Evolutionary conservation across 2,888 invertebrate species (phyloP), one percentile per base, ranked within the genome.

Genomic region (Hypselothyrea guttata): DNA sequence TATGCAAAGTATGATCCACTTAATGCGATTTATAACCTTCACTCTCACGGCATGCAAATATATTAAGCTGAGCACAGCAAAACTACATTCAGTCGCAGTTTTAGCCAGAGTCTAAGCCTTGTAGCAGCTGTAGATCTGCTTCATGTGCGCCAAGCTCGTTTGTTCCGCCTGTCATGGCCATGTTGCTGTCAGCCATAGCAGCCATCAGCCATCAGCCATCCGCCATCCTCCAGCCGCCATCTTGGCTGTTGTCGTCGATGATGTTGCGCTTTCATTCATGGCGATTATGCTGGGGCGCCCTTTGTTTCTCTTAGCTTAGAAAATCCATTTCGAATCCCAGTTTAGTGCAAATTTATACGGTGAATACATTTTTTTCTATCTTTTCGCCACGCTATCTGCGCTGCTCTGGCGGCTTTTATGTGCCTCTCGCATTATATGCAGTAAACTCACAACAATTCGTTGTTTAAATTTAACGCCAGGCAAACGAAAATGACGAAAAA

Each of bases 1-100:
- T 84, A 86, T 84, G 85, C 83, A 84, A 86, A 86, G 83, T 83
- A 86, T 84, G 86, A 84, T 86, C 86, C 83, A 83, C 75, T 82
- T 84, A 84, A 86, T 78, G 86, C 85, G 83, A 82, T 84, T 84
- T 84, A 86, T 84, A 84, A 69, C 71, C 60, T 75, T 51, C 68
- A 69, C 67, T 34, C 55, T 40, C 42, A 9, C 64, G 61, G 57
- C 74, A 70, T 60, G 72, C 67, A 72, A 72, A 78, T 72, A 67
- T 72, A 78, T 75, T 70, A 66, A 71, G 63, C 64, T 42, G 58
- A 63, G 52, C 48, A 47, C n/a, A n/a, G n/a, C n/a, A 51, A 49
- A 62, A 57, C 49, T 61, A 75, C 61, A 56, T 48, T 40, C 13
- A n/a, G 27, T 16, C 31, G 13, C 22, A 31, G 8, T 12, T 27